phyloP scores from a whole-genome alignment of 64 coral and sea anemone species.

The Montipora efflorescens region DNA sequence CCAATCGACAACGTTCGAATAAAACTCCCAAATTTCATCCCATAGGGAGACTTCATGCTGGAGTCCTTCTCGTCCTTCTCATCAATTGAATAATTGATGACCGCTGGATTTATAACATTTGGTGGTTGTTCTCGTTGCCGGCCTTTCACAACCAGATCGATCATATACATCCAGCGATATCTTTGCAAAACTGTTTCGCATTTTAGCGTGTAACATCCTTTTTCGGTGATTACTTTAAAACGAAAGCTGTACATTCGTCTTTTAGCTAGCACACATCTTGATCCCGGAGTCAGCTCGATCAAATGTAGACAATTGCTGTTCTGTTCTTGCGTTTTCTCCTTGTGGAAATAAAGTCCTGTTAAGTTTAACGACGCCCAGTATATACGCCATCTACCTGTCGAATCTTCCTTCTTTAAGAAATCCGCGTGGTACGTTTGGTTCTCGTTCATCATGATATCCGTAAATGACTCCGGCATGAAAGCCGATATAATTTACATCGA shows the following conservation, averaged over 20 bases:
- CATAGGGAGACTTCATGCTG: neutral
- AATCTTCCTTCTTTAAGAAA: slow-evolving; percentile 53
- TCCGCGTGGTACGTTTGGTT: slow-evolving; percentile 28
- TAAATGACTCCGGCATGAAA: neutral
- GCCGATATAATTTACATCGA: no score
- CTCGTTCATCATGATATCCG: neutral
- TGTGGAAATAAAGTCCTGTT: slow-evolving; percentile 19
- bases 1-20: slow-evolving; percentile 9
- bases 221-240: neutral
- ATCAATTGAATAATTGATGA: neutral
- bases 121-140: slow-evolving; percentile 28
- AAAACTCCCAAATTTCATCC: slow-evolving; percentile 25
- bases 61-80: neutral
- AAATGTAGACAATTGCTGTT: slow-evolving; percentile 30
- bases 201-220: slow-evolving; percentile 21
- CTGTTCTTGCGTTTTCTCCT: neutral
- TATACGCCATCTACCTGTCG: slow-evolving; percentile 10
- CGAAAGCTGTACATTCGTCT: slow-evolving; percentile 58
- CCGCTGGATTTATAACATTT: neutral
- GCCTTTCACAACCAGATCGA: slow-evolving; percentile 25
- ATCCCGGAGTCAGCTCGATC: slow-evolving; percentile 33
- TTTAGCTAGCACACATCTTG: slow-evolving; percentile 26
- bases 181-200: slow-evolving; percentile 23
- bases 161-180: slow-evolving; percentile 53
- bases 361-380: slow-evolving; percentile 18